Conservation (phyloP, 2,797 vertebrate genomes). For the Thamnophis elegans region DNA sequence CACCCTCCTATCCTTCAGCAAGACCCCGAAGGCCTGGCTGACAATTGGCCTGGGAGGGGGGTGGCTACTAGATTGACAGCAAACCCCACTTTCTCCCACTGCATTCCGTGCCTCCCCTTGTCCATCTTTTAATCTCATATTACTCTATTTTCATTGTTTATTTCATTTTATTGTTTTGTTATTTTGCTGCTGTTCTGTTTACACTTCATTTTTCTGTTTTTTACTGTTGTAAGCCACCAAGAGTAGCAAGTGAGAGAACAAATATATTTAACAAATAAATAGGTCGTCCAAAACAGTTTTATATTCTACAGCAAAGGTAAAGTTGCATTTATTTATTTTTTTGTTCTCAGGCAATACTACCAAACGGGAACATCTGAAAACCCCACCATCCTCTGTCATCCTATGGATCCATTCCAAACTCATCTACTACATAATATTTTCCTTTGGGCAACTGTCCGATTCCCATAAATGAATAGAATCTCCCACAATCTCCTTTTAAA, state of each 20-base stretch:
- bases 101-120: not conserved
- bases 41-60: not conserved
- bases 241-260: not conserved
- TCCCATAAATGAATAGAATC: not conserved
- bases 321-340: not conserved
- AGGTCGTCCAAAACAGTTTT: not conserved
- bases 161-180: not conserved
- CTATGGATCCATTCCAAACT: not conserved
- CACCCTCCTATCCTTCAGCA: not conserved
- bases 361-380: not conserved
- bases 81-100: not conserved
- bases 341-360: not conserved
- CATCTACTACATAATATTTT: not conserved
- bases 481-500: not conserved
- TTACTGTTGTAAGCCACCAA: not conserved
- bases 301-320: not conserved
- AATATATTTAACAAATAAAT: not conserved
- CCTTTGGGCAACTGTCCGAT: not conserved
- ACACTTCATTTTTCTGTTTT: not conserved
- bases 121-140: not conserved
- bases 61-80: not conserved
- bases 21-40: not conserved
- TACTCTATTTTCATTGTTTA: not conserved
- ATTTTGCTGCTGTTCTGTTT: not conserved
- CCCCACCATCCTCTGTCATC: not conserved